phyloP scores from a whole-genome alignment of 2,888 invertebrate genomes.

The Melipona beecheii region DNA sequence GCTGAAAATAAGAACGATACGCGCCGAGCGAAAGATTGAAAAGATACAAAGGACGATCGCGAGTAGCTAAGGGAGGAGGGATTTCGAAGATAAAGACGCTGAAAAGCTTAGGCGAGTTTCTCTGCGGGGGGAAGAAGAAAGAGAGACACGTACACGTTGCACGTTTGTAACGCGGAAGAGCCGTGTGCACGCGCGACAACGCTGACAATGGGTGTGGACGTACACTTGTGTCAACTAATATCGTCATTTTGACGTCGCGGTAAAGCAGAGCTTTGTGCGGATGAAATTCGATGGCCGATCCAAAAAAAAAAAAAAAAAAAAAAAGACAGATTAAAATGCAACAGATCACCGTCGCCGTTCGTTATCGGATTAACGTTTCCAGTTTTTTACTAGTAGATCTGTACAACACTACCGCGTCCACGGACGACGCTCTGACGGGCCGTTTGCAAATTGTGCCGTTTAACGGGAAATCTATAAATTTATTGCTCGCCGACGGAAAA shows the following conservation, averaged over 20 bases:
- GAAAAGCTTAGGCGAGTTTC: constrained; percentile 6
- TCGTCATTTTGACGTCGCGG: constrained; percentile 63
- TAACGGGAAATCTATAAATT: constrained; percentile 32
- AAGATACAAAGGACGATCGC: neutral
- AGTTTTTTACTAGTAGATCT: constrained; percentile 43
- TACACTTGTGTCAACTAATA: constrained; percentile 48
- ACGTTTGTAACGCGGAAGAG: constrained; percentile 32
- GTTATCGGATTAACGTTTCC: constrained; percentile 64
- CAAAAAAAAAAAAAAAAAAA: neutral
- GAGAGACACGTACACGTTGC: constrained; percentile 13
- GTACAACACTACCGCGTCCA: constrained; percentile 14
- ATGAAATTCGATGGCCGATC: constrained; percentile 66
- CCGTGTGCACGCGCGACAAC: constrained; percentile 20
- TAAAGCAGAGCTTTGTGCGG: constrained; percentile 56
- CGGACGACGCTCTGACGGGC: constrained; percentile 55
- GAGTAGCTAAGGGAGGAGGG: neutral
- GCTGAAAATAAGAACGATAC: neutral
- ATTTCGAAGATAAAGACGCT: neutral
- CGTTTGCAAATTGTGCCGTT: constrained; percentile 51
- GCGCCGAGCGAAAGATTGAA: neutral
- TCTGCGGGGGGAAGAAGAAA: neutral
- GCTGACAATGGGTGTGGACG: constrained; percentile 14
- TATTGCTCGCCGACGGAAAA: constrained; percentile 5
- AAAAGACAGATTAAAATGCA: constrained; percentile 64
- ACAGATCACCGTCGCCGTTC: constrained; percentile 61